phyloP scores from a whole-genome alignment of 2,888 invertebrate species.

The Nomada lathburiana region DNA sequence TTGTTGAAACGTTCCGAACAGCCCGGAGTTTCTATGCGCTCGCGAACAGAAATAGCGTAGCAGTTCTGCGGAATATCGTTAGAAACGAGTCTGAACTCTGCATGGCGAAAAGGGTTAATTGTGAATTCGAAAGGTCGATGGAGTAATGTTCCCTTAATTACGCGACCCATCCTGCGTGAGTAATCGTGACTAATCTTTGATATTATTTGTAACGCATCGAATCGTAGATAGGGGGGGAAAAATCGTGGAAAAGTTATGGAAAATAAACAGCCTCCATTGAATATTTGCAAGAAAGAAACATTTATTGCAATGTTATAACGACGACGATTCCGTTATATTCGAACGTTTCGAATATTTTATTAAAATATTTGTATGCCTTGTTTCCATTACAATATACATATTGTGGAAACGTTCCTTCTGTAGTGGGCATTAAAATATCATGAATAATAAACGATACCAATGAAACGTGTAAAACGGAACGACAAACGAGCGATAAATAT shows the following conservation, averaged over 20 bases:
- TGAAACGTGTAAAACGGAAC: neutral
- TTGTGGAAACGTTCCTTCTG: neutral
- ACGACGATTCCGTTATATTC: neutral
- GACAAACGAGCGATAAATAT: slow-evolving; percentile 10
- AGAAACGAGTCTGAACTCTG: slow-evolving; percentile 20
- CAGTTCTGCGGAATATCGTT: slow-evolving; percentile 43
- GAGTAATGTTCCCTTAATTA: slow-evolving; percentile 24
- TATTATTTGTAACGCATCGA: neutral
- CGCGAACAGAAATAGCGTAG: slow-evolving; percentile 26
- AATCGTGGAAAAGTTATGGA: too few species aligned
- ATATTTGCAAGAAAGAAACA: too few species aligned
- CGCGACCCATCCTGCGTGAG: slow-evolving; percentile 1
- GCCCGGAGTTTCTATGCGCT: slow-evolving; percentile 29
- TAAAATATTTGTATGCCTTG: neutral
- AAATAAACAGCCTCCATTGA: neutral
- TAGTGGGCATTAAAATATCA: neutral
- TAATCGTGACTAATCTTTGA: slow-evolving; percentile 19
- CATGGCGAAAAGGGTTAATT: slow-evolving; percentile 35
- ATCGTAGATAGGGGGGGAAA: too few species aligned
- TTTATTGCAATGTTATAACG: neutral
- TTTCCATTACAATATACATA: too few species aligned
- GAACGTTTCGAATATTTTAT: neutral
- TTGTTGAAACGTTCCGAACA: slow-evolving; percentile 48
- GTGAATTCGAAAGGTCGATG: slow-evolving; percentile 24
- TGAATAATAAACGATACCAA: neutral